Conservation (phyloP, 37 sponge, comb jelly and placozoan genomes). For the Hexactinellida sp. region DNA sequence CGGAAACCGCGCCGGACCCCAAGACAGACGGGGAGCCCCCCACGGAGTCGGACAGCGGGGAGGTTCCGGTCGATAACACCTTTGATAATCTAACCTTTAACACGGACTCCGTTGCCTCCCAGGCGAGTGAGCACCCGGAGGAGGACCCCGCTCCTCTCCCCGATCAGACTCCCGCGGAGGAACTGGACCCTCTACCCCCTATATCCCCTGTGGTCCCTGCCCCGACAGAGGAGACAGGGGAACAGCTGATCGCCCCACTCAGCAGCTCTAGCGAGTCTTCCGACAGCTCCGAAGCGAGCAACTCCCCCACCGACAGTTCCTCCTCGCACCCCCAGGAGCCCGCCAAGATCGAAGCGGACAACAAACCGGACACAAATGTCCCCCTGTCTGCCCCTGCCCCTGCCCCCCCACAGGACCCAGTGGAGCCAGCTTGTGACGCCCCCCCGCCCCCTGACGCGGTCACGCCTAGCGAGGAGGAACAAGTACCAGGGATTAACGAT, state of each 20-base stretch:
- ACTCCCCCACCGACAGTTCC: neutral
- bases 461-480: neutral
- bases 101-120: neutral
- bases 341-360: neutral
- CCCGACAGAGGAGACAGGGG: neutral
- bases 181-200: neutral
- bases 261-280: neutral
- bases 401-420: neutral
- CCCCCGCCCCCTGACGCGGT: neutral
- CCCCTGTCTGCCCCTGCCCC: neutral
- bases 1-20: neutral
- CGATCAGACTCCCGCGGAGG: neutral
- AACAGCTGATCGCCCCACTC: neutral
- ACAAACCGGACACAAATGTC: neutral
- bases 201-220: neutral
- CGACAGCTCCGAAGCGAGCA: neutral
- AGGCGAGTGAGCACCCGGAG: too few species aligned
- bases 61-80: neutral
- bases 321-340: neutral
- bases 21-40: neutral
- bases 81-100: neutral
- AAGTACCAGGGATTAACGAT: constrained; percentile 38
- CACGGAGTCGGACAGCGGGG: neutral
- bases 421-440: neutral
- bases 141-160: neutral